phyloP scores from a whole-genome alignment of 2,113 vertebrate species.

The Leptodactylus fuscus region DNA sequence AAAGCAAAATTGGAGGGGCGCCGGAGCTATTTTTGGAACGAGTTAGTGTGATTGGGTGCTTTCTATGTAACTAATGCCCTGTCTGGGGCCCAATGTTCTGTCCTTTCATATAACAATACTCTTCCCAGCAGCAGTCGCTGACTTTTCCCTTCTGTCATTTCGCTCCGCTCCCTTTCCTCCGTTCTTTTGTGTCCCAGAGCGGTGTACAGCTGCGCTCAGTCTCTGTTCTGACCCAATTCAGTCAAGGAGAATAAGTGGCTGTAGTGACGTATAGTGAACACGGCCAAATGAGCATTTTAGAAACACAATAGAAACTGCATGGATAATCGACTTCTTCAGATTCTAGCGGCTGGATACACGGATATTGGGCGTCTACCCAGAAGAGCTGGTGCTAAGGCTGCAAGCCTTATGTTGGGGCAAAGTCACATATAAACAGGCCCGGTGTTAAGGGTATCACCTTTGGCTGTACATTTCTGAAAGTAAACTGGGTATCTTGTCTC shows the following conservation, averaged over 20 bases:
- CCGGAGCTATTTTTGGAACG: too few relatives aligned
- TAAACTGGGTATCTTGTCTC: not conserved
- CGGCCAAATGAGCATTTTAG: not conserved
- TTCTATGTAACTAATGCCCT: not conserved
- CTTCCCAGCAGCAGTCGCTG: not conserved
- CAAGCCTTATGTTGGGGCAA: not conserved
- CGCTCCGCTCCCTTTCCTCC: not conserved
- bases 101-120: not conserved
- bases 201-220: constrained; percentile 12
- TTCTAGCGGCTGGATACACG: not conserved
- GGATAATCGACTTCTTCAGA: not conserved
- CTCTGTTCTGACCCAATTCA: constrained; percentile 44
- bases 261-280: not conserved
- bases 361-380: not conserved
- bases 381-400: not conserved
- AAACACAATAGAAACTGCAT: not conserved
- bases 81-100: not conserved
- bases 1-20: too few relatives aligned
- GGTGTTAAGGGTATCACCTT: too few relatives aligned
- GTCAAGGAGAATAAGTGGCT: constrained; percentile 51
- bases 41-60: too few relatives aligned
- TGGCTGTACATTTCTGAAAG: not conserved
- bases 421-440: not conserved
- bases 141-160: constrained; percentile 9
- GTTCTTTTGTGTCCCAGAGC: constrained; percentile 1